These are phyloP conservation scores for Bembecia ichneumoniformis DNA, from an alignment of 2,888 invertebrate genomes.

Conservation along the genomic window DNA sequence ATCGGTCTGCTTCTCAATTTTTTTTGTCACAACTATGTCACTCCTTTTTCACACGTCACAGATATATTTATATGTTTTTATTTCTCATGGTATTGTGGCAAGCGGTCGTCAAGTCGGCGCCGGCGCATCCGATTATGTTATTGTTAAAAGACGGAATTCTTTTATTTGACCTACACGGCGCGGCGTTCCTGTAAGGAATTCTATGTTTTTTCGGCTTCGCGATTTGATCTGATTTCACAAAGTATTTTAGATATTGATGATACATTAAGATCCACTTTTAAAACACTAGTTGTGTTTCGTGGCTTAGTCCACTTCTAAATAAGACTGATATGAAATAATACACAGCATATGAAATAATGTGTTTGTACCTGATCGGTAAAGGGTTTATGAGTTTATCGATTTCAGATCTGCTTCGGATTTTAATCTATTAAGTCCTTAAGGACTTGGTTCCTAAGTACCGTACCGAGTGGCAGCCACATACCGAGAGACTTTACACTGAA, in stretches of 20 bases:
- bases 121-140: constrained; percentile 63
- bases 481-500: no score
- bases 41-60: constrained; percentile 59
- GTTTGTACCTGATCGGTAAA: no score
- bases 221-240: constrained; percentile 22
- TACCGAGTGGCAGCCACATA: no score
- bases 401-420: no score
- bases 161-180: constrained; percentile 63
- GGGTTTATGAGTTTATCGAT: no score
- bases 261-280: neutral
- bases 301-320: no score
- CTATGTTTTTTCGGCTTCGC: constrained; percentile 46
- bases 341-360: no score
- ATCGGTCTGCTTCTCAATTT: constrained; percentile 4
- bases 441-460: no score
- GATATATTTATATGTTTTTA: constrained; percentile 40
- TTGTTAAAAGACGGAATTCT: constrained; percentile 58
- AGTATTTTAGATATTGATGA: neutral
- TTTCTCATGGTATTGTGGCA: constrained; percentile 23
- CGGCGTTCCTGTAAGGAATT: constrained; percentile 43
- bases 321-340: no score
- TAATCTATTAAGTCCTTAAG: no score
- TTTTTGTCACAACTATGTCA: constrained; percentile 43
- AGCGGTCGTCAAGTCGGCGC: constrained; percentile 57
- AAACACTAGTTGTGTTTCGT: no score